Evolutionary conservation across 2,113 vertebrate genomes (phyloP).

Genomic region (Trematomus loennbergii): DNA sequence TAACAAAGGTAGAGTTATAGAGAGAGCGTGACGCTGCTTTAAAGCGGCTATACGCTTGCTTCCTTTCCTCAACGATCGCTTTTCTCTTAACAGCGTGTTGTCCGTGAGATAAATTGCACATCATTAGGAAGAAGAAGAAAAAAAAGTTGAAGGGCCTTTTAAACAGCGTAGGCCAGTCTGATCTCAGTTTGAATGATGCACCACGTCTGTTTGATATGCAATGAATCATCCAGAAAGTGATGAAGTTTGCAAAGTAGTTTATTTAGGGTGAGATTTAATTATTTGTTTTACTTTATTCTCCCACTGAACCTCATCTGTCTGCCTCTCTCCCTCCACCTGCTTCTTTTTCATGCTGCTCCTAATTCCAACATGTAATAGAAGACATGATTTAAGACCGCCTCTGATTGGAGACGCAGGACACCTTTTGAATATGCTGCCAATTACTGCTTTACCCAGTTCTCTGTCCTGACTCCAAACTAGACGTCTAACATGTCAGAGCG

Average conservation of each 20-base stretch:
- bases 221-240: slow-evolving; percentile 37
- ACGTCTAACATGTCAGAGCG: slow-evolving; percentile 53
- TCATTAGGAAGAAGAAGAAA: not conserved
- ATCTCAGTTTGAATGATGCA: slow-evolving; percentile 41
- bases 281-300: slow-evolving; percentile 19
- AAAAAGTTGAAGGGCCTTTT: slow-evolving; percentile 4
- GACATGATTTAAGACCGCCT: slow-evolving; percentile 43
- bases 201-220: slow-evolving; percentile 52
- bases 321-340: not conserved
- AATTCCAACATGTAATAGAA: slow-evolving; percentile 42
- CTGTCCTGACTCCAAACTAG: slow-evolving; percentile 61
- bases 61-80: not conserved
- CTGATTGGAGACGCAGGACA: slow-evolving; percentile 53
- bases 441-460: slow-evolving; percentile 50
- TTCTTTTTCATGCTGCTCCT: slow-evolving; percentile 45
- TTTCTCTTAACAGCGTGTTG: not conserved
- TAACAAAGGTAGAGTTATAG: slow-evolving; percentile 46
- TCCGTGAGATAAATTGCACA: slow-evolving; percentile 18
- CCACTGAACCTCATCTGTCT: not conserved
- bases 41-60: not conserved
- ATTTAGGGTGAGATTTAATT: slow-evolving; percentile 54
- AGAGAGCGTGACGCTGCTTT: not conserved
- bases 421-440: slow-evolving; percentile 70
- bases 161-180: slow-evolving; percentile 24
- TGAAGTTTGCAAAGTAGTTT: slow-evolving; percentile 67